Percentiles rank a stretch among this genome's conserved stretches.
Evolutionary conservation across 2,113 vertebrate genomes (phyloP).

Genomic region (Callipepla squamata): DNA sequence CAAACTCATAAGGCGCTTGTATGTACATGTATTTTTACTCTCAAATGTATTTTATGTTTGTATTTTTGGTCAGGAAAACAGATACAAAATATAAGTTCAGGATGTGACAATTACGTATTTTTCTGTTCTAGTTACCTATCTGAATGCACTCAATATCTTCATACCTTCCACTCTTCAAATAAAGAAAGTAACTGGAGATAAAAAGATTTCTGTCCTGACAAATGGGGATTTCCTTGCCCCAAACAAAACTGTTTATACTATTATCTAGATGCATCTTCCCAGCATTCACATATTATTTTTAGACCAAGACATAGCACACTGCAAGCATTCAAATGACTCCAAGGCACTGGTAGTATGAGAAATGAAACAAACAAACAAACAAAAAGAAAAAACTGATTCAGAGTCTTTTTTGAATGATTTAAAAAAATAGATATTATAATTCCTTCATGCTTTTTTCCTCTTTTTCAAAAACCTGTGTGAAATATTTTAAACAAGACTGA

Average conservation of each 20-base stretch:
- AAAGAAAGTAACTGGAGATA: conserved; percentile 9
- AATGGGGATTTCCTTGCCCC: background rate
- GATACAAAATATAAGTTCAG: background rate
- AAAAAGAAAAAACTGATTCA: background rate
- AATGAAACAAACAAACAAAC: background rate
- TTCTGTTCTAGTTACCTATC: background rate
- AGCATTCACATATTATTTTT: conserved; percentile 45
- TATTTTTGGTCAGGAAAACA: background rate
- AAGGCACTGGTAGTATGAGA: background rate
- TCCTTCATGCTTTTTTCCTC: background rate
- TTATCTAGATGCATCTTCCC: conserved; percentile 10
- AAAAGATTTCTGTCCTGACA: conserved; percentile 15
- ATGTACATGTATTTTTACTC: background rate
- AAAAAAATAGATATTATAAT: background rate
- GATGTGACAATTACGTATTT: background rate
- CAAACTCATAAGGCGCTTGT: background rate
- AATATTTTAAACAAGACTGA: background rate
- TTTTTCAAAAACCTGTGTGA: background rate
- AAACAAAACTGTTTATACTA: conserved; percentile 29
- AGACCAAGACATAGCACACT: conserved; percentile 6
- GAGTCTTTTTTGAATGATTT: background rate
- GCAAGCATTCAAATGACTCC: conserved; percentile 4
- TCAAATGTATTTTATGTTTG: background rate
- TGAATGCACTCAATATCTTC: background rate
- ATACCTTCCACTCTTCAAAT: background rate